Evolutionary conservation across 2,888 invertebrate species (phyloP).

Genomic region (Callosobruchus maculatus): DNA sequence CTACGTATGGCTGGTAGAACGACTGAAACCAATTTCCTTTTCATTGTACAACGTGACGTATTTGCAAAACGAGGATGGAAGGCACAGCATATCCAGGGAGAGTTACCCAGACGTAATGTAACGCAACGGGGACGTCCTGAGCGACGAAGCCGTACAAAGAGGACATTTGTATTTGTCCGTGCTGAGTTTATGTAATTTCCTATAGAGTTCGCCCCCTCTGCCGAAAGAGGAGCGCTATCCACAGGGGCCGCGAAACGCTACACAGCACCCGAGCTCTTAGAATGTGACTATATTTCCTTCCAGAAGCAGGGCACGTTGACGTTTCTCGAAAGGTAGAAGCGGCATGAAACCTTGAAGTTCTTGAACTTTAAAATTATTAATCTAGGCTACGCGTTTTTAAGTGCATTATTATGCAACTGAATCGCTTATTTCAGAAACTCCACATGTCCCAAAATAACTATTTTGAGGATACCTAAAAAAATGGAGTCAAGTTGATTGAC

Average conservation of each 20-base stretch:
- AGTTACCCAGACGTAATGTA: slow-evolving; percentile 31
- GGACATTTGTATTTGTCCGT: slow-evolving; percentile 53
- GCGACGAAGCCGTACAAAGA: slow-evolving; percentile 49
- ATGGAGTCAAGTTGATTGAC: no score
- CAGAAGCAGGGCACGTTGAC: not conserved
- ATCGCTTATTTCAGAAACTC: no score
- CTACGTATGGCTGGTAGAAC: not conserved
- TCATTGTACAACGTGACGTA: not conserved
- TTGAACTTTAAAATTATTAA: no score
- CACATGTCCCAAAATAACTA: no score
- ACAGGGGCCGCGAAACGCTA: not conserved
- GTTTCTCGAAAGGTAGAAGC: no score
- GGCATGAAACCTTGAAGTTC: no score
- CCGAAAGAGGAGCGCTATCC: not conserved
- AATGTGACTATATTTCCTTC: not conserved
- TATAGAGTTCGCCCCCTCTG: slow-evolving; percentile 48
- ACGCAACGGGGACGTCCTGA: not conserved
- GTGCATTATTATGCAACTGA: no score
- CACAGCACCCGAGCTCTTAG: not conserved
- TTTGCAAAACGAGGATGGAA: slow-evolving; percentile 24
- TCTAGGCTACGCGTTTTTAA: no score
- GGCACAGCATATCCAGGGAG: slow-evolving; percentile 32
- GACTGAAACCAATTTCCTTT: not conserved
- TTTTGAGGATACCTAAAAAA: no score
- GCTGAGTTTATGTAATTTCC: slow-evolving; percentile 55